Percentiles rank a stretch among this genome's conserved stretches.
These are phyloP conservation scores for Azorinus chamasolen DNA, from an alignment of 2,888 invertebrate genomes.

Conservation along the genomic window DNA sequence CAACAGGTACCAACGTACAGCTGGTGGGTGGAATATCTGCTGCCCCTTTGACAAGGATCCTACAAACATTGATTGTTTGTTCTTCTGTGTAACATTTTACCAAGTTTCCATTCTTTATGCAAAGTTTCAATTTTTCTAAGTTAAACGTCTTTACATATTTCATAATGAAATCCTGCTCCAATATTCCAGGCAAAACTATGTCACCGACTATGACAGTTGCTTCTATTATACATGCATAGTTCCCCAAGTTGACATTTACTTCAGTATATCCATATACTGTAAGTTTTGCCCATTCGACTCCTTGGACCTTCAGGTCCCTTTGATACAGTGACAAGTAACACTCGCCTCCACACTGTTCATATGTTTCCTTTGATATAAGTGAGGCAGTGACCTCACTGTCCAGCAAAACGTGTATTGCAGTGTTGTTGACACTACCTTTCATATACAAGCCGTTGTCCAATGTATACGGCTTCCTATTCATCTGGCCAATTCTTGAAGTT, in stretches of 20 bases:
- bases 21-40: conserved; percentile 6
- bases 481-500: conserved; percentile 17
- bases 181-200: conserved; percentile 37
- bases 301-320: too few relatives aligned
- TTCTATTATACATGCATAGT: conserved; percentile 3
- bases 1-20: conserved; percentile 17
- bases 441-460: conserved; percentile 27
- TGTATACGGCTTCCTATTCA: neutral
- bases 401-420: neutral
- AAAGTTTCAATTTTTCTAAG: conserved; percentile 14
- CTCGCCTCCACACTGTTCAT: neutral
- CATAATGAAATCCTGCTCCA: too few relatives aligned
- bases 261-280: conserved; percentile 23
- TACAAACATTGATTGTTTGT: conserved; percentile 3
- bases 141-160: conserved; percentile 20
- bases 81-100: conserved; percentile 11
- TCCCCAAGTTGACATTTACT: neutral
- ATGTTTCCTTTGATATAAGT: conserved; percentile 29
- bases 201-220: neutral
- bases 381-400: conserved; percentile 46
- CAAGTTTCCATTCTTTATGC: neutral
- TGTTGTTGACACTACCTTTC: too few relatives aligned
- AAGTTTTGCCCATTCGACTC: conserved; percentile 9
- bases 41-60: conserved; percentile 12
- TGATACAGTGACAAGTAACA: neutral